phyloP scores from a whole-genome alignment of 2,888 invertebrate species.

The Sturmia bella region DNA sequence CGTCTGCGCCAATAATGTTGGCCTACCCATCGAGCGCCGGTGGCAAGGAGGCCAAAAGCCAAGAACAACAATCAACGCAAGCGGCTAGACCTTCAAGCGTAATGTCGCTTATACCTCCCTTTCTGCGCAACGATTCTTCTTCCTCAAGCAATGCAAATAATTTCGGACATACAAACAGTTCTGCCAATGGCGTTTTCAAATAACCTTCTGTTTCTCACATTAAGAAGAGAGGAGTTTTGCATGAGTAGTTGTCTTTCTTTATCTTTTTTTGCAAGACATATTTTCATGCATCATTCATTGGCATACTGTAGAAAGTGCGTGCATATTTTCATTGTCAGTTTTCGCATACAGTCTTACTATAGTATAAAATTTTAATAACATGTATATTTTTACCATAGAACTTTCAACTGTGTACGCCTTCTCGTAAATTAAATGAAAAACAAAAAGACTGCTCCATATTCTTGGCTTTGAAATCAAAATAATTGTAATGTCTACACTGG shows the following conservation, averaged over 20 bases:
- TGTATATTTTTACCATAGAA: too few species aligned
- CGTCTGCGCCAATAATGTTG: conserved; percentile 50
- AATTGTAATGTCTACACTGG: too few species aligned
- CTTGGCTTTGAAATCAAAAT: too few species aligned
- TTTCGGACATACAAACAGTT: conserved; percentile 27
- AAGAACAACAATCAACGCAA: conserved; percentile 8
- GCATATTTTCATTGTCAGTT: too few species aligned
- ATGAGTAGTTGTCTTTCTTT: not conserved
- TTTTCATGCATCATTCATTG: too few species aligned
- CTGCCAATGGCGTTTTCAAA: conserved; percentile 54
- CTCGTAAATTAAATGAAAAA: too few species aligned
- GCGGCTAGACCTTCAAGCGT: conserved; percentile 34
- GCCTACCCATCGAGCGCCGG: conserved; percentile 34
- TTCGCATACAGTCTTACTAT: too few species aligned
- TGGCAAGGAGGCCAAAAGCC: conserved; percentile 7
- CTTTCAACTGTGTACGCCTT: too few species aligned
- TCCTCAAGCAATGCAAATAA: conserved; percentile 31
- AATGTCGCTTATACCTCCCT: conserved; percentile 33
- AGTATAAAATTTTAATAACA: too few species aligned
- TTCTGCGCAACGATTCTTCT: conserved; percentile 49
- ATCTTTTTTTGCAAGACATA: too few species aligned
- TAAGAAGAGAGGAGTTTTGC: conserved; percentile 29
- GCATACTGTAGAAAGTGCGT: too few species aligned
- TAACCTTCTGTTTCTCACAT: conserved; percentile 41
- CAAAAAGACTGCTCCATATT: too few species aligned